A percentile compares a stretch with the other conserved stretches of the same genome.
These are phyloP conservation scores for Beroe forskalii DNA, from an alignment of 37 sponge, comb jelly and placozoan genomes.

Conservation along the genomic window DNA sequence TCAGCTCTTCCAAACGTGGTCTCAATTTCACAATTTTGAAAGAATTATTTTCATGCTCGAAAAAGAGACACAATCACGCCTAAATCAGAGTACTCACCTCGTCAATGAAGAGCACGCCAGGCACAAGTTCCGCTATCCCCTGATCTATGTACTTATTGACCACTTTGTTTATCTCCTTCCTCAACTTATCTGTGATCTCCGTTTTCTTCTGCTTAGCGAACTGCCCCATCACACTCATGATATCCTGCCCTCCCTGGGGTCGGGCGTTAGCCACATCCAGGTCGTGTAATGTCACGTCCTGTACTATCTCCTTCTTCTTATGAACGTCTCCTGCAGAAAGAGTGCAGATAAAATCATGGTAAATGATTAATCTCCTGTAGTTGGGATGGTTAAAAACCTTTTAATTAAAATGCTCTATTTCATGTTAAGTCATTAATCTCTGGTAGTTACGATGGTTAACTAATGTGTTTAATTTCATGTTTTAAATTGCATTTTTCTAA, in stretches of 20 bases:
- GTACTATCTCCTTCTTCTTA: slow-evolving; percentile 98
- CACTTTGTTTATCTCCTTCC: slow-evolving; percentile 98
- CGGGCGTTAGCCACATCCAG: slow-evolving; percentile 94
- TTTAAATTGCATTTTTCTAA: no score
- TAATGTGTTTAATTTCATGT: no score
- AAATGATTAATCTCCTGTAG: no score
- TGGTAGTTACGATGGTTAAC: no score
- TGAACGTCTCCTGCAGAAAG: slow-evolving; percentile 81
- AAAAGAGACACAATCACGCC: no score
- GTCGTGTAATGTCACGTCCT: slow-evolving; percentile 98
- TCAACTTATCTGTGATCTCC: slow-evolving; percentile 97
- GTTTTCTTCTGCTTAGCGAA: slow-evolving; percentile 97
- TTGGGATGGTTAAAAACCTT: no score
- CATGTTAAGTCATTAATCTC: no score
- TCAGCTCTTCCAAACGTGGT: no score
- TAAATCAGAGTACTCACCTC: no score
- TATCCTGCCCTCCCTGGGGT: slow-evolving; percentile 98
- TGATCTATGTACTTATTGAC: slow-evolving; percentile 99
- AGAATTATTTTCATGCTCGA: no score
- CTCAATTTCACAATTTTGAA: no score
- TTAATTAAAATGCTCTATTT: no score
- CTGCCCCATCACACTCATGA: slow-evolving; percentile 97
- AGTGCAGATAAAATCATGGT: neutral
- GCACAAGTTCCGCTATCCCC: slow-evolving; percentile 96
- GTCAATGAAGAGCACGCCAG: slow-evolving; percentile 95